Base-by-base conservation (phyloP, 2,888 invertebrate species). In the Coronaproctus castanopsis region DNA sequence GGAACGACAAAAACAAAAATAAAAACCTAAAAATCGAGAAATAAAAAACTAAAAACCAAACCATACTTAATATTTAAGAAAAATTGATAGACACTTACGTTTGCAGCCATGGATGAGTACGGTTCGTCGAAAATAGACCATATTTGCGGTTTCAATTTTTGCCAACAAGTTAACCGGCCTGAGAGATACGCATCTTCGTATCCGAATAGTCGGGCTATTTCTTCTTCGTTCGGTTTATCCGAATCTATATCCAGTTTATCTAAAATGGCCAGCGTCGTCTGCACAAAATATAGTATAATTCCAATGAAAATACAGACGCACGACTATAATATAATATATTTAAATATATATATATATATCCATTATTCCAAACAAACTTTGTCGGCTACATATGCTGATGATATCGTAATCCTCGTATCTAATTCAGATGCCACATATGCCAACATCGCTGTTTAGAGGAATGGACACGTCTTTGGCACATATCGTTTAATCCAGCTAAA, bases 51-150 rank as follows among this genome's bases (percentile, higher is more conserved):
- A 8, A 5, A 8, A 36, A 36, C 36, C 14, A 36, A 36, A 36
- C 36, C 14, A 36, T 36, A 8, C 8, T 36, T 8, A 8, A 8
- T 36, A 5, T 36, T 5, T 54, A 19, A 54, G 5, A 22, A 18
- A 22, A 21, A 21, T 21, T 49, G 19, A 21, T 24, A 51, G 10
- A n/a, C 53, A 63, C 71, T 73, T 70, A 89, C 91, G 83, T 95
- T 95, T 62, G 93, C 93, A 63, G 83, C 78, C 57, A 83, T 81
- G 59, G 93, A 93, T 64, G 93, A 93, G 68, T 92, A 91, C 0
- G 95, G 95, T 73, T 96, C 95, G 70, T 96, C 93, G 71, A 97
- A 96, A 59, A 96, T 75, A 2, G 93, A 87, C 93, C 93, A 95
- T 57, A 95, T 81, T 71, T 84, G 86, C 3, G 92, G 93, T 69